Conservation (phyloP, 2,113 vertebrate genomes). For the Campylorhamphus procurvoides region DNA sequence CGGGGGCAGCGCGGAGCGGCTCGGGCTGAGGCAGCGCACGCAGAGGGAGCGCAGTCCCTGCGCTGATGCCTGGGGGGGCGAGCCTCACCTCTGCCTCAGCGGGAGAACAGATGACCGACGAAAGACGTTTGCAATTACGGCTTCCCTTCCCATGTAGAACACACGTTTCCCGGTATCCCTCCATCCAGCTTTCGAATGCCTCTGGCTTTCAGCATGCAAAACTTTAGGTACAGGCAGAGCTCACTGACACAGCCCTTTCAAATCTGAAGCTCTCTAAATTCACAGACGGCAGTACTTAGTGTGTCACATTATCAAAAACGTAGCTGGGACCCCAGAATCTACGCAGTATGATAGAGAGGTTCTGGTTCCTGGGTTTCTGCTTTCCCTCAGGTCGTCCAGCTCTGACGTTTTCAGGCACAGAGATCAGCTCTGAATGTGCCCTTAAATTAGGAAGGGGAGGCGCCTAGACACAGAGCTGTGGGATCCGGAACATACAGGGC, state of each 20-base stretch:
- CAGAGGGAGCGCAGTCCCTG: fast-evolving
- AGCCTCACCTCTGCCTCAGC: too few species aligned
- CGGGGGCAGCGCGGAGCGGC: neutral
- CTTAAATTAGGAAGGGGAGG: too few species aligned
- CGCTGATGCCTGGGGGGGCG: fast-evolving
- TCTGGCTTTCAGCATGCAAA: neutral
- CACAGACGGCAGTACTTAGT: neutral
- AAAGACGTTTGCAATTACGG: fast-evolving
- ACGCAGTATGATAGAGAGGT: fast-evolving
- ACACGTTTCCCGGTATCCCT: fast-evolving
- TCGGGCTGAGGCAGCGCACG: fast-evolving
- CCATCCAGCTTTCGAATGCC: fast-evolving
- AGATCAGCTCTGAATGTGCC: fast-evolving
- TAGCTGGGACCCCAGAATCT: too few species aligned
- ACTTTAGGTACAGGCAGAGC: too few species aligned
- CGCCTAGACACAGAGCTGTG: fast-evolving
- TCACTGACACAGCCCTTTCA: fast-evolving
- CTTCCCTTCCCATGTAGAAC: fast-evolving
- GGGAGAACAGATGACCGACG: too few species aligned
- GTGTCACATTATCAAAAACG: fast-evolving
- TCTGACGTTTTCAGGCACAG: neutral
- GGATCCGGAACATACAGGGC: fast-evolving
- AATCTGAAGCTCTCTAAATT: neutral
- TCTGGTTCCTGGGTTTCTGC: neutral
- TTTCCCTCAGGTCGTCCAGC: too few species aligned